phyloP scores from a whole-genome alignment of 2,113 vertebrate species.

The Sisor rabdophorus region DNA sequence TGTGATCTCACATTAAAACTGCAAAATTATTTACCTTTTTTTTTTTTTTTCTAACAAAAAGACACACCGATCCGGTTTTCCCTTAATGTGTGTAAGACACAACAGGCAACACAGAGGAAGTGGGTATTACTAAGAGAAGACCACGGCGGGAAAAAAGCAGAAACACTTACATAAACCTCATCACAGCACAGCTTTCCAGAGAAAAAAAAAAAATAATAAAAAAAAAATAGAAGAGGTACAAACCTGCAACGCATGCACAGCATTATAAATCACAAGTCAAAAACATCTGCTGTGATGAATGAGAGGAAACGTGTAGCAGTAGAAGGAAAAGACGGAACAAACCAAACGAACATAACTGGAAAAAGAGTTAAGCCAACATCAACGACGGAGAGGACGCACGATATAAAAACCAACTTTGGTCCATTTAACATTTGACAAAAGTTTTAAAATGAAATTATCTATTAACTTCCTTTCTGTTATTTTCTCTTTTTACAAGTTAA shows the following conservation, averaged over 20 bases:
- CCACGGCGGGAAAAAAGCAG: constrained; percentile 63
- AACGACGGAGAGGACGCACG: constrained; percentile 69
- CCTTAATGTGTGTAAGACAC: constrained; percentile 71
- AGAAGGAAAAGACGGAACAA: constrained; percentile 32
- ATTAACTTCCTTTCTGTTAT: constrained; percentile 59
- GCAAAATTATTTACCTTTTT: constrained; percentile 66
- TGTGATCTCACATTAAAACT: constrained; percentile 81
- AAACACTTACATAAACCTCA: constrained; percentile 72
- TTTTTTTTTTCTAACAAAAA: constrained; percentile 67
- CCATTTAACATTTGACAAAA: constrained; percentile 92
- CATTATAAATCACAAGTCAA: constrained; percentile 74
- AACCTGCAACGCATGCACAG: constrained; percentile 87
- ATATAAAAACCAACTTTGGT: constrained; percentile 89
- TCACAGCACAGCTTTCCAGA: constrained; percentile 62
- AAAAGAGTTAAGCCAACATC: constrained; percentile 76
- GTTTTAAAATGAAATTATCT: constrained; percentile 95
- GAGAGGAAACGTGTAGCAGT: constrained; percentile 53
- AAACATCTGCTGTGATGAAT: constrained; percentile 76
- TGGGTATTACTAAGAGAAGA: constrained; percentile 65
- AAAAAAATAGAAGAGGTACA: constrained; percentile 67
- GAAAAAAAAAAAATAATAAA: not conserved
- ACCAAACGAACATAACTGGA: constrained; percentile 51
- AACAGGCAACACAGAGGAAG: constrained; percentile 76
- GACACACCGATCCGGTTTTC: constrained; percentile 69
- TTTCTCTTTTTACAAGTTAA: constrained; percentile 82